Percentiles rank a stretch among this genome's conserved stretches.
These are phyloP conservation scores for Diabrotica virgifera DNA, from an alignment of 1,140 invertebrate species.

Conservation along the genomic window DNA sequence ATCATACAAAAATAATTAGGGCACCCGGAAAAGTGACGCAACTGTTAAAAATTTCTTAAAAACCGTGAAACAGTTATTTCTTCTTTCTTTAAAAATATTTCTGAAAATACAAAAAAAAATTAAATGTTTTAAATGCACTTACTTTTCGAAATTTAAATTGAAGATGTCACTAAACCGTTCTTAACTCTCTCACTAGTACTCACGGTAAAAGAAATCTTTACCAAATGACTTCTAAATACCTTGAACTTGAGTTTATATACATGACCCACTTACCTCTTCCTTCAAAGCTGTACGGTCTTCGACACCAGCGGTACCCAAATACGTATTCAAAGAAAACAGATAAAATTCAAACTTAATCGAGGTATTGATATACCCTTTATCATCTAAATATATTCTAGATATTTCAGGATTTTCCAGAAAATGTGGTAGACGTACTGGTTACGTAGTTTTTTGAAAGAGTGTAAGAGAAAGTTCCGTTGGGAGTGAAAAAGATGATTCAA, in stretches of 20 bases:
- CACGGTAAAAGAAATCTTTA: slow-evolving; percentile 7
- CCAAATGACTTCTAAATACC: slow-evolving; percentile 13
- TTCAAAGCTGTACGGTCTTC: slow-evolving; percentile 1
- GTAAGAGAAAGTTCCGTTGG: not conserved
- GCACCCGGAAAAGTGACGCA: no score
- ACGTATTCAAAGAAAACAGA: not conserved
- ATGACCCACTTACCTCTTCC: slow-evolving; percentile 14
- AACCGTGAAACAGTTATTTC: no score
- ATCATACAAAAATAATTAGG: no score
- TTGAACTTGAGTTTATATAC: slow-evolving; percentile 15
- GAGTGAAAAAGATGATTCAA: not conserved
- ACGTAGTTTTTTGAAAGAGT: not conserved
- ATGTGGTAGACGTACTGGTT: not conserved
- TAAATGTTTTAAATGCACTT: not conserved
- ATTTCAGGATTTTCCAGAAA: no score
- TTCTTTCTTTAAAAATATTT: no score
- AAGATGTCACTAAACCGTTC: not conserved
- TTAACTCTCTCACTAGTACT: not conserved
- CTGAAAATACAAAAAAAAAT: no score
- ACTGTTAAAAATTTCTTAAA: no score
- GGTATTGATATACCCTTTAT: no score
- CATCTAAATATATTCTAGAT: no score
- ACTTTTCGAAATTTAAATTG: not conserved
- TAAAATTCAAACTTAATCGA: not conserved
- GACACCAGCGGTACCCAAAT: not conserved